phyloP scores from a whole-genome alignment of 2,113 vertebrate species.

The Raja brachyura region DNA sequence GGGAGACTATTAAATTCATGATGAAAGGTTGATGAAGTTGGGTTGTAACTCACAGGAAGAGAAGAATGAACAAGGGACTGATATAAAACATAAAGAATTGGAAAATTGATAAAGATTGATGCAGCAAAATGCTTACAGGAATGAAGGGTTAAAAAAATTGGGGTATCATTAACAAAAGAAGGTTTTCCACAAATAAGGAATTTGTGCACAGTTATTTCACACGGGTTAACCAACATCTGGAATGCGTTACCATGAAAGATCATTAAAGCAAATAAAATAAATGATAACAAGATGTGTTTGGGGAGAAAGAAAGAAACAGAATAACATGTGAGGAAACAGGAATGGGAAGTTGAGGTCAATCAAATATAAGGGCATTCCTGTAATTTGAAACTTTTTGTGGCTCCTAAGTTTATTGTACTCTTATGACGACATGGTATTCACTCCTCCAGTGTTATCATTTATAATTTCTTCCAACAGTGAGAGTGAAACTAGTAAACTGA shows the following conservation, averaged over 20 bases:
- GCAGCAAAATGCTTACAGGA: neutral
- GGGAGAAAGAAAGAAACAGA: neutral
- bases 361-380: neutral
- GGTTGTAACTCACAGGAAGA: neutral
- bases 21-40: slow-evolving; percentile 14
- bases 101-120: neutral
- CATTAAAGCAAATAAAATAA: neutral
- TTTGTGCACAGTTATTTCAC: neutral
- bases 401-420: neutral
- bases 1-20: slow-evolving; percentile 5
- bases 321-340: neutral
- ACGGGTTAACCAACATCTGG: neutral
- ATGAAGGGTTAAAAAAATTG: neutral
- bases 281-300: neutral
- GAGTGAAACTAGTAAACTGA: neutral
- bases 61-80: neutral
- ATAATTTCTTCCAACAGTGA: neutral
- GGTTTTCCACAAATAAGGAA: neutral
- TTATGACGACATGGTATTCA: too few relatives aligned
- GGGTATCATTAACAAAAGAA: neutral
- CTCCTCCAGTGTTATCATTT: too few relatives aligned
- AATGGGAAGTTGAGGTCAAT: neutral
- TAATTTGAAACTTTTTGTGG: neutral
- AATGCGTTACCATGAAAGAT: neutral
- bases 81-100: neutral